Evolutionary conservation across 2,113 vertebrate genomes (phyloP).

Genomic region (Eretmodus cyanostictus): DNA sequence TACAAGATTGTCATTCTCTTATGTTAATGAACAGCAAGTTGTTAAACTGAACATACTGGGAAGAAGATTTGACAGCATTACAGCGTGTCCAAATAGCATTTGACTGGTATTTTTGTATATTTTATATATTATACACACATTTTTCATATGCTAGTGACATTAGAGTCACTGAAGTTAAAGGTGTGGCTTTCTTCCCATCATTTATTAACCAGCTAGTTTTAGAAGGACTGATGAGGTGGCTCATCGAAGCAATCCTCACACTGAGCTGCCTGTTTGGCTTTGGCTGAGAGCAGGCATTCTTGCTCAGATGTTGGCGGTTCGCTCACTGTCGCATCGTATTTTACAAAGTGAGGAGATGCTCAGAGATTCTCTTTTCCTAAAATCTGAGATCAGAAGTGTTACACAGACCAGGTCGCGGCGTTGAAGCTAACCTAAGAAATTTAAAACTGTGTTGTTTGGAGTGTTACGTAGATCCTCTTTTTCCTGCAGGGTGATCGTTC

Average conservation of each 20-base stretch:
- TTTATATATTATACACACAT: not conserved
- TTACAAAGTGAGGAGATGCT: not conserved
- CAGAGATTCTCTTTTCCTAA: not conserved
- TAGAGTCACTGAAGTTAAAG: not conserved
- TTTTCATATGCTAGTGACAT: not conserved
- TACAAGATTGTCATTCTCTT: not conserved
- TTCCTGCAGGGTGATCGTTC: not conserved
- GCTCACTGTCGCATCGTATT: not conserved
- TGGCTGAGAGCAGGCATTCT: not conserved
- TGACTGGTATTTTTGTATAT: not conserved
- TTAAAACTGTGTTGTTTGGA: not conserved
- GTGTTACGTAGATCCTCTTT: not conserved
- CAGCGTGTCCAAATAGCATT: not conserved
- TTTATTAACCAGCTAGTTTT: not conserved
- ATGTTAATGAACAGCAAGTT: not conserved
- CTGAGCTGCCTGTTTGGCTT: not conserved
- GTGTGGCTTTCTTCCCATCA: not conserved
- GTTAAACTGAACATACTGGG: not conserved
- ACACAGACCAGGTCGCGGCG: not conserved
- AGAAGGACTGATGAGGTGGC: not conserved
- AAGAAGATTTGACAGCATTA: not conserved
- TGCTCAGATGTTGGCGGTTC: not conserved
- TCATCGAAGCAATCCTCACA: not conserved
- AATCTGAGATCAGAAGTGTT: not conserved
- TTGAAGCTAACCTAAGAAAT: not conserved